Percentiles rank a stretch among this genome's conserved stretches.
These are phyloP conservation scores for Malacoraja senta DNA, from an alignment of 2,797 vertebrate genomes.

Conservation along the genomic window DNA sequence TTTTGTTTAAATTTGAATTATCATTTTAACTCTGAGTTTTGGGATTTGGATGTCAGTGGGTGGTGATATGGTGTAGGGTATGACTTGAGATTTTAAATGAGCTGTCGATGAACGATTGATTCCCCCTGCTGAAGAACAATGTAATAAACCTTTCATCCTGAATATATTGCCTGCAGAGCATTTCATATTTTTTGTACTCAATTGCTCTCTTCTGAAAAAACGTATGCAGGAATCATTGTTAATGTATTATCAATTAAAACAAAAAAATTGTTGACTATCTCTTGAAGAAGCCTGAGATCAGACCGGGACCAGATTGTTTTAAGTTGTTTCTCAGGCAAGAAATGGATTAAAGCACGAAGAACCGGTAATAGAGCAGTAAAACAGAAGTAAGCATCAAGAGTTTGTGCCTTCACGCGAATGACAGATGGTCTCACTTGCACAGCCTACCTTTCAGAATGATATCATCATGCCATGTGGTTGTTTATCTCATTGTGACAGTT, in stretches of 20 bases:
- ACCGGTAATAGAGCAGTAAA: not conserved
- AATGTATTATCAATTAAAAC: not conserved
- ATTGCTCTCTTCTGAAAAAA: not conserved
- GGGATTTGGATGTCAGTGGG: not conserved
- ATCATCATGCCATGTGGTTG: not conserved
- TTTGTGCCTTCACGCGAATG: constrained; percentile 1
- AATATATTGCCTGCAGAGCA: not conserved
- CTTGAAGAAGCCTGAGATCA: not conserved
- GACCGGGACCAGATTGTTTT: not conserved
- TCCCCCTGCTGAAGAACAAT: not conserved
- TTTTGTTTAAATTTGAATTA: not conserved
- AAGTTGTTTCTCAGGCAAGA: not conserved
- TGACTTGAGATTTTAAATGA: not conserved
- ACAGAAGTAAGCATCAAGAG: not conserved
- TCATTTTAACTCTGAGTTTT: not conserved
- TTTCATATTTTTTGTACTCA: not conserved
- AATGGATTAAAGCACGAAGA: not conserved
- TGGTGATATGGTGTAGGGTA: not conserved
- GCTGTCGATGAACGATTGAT: not conserved
- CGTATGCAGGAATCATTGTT: not conserved
- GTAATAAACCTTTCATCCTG: not conserved
- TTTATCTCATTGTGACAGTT: constrained; percentile 7
- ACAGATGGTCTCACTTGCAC: not conserved
- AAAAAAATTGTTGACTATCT: not conserved
- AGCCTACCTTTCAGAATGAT: not conserved